These are phyloP conservation scores for Paradisaea rubra DNA, from an alignment of 2,113 vertebrate species.

Conservation along the genomic window DNA sequence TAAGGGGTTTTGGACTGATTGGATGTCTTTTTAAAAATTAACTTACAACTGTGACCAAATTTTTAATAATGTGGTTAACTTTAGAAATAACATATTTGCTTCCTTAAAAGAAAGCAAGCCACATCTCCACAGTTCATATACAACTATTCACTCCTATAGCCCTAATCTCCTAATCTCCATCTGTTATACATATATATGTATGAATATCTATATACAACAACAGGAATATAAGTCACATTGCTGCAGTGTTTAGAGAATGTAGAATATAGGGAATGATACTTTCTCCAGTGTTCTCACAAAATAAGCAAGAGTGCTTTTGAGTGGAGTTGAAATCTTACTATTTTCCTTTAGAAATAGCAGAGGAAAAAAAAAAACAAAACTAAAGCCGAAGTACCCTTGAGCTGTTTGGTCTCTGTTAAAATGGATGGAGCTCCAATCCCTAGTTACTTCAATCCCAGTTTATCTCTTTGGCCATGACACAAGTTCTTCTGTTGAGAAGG, in stretches of 20 bases:
- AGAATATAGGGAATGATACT: neutral
- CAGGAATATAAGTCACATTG: neutral
- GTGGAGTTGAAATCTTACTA: neutral
- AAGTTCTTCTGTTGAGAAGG: neutral
- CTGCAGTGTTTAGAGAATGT: neutral
- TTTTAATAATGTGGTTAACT: neutral
- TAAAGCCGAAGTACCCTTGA: neutral
- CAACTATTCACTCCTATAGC: neutral
- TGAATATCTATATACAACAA: neutral
- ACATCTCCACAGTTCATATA: neutral
- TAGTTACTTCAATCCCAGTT: neutral
- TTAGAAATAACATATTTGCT: neutral
- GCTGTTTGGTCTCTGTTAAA: neutral
- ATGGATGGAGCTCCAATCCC: neutral
- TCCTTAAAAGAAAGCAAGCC: neutral
- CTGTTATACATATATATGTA: neutral
- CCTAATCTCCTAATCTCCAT: neutral
- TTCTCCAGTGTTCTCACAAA: neutral
- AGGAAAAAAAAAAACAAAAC: rapidly evolving
- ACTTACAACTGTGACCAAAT: neutral
- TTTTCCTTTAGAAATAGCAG: neutral
- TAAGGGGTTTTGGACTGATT: neutral
- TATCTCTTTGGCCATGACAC: neutral
- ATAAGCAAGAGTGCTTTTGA: neutral
- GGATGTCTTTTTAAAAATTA: neutral